phyloP scores from a whole-genome alignment of 2,113 vertebrate species.

The Seriola rivoliana region DNA sequence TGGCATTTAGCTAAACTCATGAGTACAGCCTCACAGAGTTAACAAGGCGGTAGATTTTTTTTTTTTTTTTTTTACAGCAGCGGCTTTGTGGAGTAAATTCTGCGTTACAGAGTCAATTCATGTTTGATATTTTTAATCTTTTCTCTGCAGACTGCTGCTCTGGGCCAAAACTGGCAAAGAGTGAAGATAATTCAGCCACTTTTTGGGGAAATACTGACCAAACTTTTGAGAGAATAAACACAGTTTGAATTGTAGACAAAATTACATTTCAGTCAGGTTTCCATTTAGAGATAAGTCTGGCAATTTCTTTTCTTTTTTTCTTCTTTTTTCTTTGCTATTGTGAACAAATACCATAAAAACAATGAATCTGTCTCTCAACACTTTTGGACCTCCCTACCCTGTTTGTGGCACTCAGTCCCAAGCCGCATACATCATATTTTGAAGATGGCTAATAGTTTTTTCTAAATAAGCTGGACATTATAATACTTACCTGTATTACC shows the following conservation, averaged over 20 bases:
- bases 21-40: background rate
- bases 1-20: background rate
- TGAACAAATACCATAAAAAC: background rate
- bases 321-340: background rate
- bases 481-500: too few relatives aligned
- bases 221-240: background rate
- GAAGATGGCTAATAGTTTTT: too few relatives aligned
- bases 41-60: too few relatives aligned
- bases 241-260: background rate
- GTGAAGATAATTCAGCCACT: background rate
- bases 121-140: slow-evolving; percentile 24
- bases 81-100: background rate
- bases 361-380: background rate
- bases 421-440: background rate
- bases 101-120: background rate
- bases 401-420: background rate
- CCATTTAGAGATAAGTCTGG: background rate
- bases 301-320: too few relatives aligned
- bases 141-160: slow-evolving; percentile 1
- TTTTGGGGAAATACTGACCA: background rate
- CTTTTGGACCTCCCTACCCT: background rate
- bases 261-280: background rate
- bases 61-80: background rate
- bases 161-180: background rate
- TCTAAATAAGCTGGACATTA: too few relatives aligned